phyloP scores from a whole-genome alignment of 2,888 invertebrate species.

The Meteorus colon region DNA sequence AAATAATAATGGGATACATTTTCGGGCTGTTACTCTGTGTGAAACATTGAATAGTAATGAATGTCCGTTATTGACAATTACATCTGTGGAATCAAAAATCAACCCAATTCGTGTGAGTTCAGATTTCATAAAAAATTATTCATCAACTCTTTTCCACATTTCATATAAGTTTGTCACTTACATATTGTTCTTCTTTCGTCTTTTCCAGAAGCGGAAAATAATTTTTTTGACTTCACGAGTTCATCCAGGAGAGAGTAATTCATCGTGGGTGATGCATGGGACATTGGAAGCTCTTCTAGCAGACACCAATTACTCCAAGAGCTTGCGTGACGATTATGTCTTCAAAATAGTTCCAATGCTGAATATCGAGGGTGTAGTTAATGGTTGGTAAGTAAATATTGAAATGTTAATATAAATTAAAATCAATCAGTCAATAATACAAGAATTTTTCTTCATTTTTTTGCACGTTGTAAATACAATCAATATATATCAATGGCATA shows the following conservation, averaged over 20 bases:
- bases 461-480: background rate
- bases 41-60: conserved; percentile 83
- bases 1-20: conserved; percentile 76
- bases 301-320: conserved; percentile 76
- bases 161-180: background rate
- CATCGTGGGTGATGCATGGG: conserved; percentile 92
- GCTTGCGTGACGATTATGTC: conserved; percentile 81
- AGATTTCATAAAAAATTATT: conserved; percentile 5
- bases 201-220: conserved; percentile 78
- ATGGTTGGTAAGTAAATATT: conserved; percentile 82
- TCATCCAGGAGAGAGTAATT: conserved; percentile 91
- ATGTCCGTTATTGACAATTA: conserved; percentile 85
- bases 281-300: conserved; percentile 81
- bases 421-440: background rate
- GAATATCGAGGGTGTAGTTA: conserved; percentile 91
- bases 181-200: background rate
- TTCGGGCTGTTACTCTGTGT: conserved; percentile 81
- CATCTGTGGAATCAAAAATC: conserved; percentile 76
- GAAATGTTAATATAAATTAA: background rate
- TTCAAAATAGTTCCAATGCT: conserved; percentile 93
- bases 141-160: background rate
- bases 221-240: conserved; percentile 86
- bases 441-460: conserved; percentile 17
- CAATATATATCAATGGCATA: conserved; percentile 21
- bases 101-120: conserved; percentile 77